phyloP scores from a whole-genome alignment of 2,797 vertebrate species.

The Platalea minor region DNA sequence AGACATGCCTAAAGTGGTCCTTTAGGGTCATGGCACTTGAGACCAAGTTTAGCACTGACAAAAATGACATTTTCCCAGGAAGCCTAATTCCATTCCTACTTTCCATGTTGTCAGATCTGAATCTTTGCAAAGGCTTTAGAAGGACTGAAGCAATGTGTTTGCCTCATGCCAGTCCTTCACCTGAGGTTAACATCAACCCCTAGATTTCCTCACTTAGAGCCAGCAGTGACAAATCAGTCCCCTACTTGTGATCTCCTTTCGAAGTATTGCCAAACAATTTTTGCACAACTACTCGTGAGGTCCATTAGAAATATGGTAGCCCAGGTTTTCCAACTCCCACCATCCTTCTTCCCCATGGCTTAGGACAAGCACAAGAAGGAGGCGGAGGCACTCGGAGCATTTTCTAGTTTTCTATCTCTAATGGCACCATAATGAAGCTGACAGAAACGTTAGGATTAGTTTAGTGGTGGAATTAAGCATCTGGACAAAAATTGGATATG shows the following conservation, averaged over 20 bases:
- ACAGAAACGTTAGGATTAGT: conserved; percentile 45
- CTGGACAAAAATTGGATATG: conserved; percentile 66
- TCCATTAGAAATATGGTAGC: neutral
- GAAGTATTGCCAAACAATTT: neutral
- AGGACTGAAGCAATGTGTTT: neutral
- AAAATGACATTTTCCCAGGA: neutral
- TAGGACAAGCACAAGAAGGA: neutral
- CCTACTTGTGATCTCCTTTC: neutral
- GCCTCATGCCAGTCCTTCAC: neutral
- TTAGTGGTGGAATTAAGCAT: conserved; percentile 59
- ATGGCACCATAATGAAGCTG: conserved; percentile 23
- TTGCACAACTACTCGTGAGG: neutral
- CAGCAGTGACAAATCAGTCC: neutral
- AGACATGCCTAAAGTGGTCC: neutral
- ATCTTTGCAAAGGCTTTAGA: neutral
- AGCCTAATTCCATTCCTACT: neutral
- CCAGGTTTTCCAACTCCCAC: neutral
- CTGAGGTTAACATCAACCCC: neutral
- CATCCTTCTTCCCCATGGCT: neutral
- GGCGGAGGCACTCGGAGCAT: neutral
- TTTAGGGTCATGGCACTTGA: neutral
- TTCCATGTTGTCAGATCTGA: neutral
- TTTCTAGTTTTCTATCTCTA: conserved; percentile 20
- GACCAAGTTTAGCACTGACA: neutral
- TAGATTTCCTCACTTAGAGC: neutral